Conservation (phyloP, 2,888 invertebrate genomes). For the Petrolisthes manimaculis region DNA sequence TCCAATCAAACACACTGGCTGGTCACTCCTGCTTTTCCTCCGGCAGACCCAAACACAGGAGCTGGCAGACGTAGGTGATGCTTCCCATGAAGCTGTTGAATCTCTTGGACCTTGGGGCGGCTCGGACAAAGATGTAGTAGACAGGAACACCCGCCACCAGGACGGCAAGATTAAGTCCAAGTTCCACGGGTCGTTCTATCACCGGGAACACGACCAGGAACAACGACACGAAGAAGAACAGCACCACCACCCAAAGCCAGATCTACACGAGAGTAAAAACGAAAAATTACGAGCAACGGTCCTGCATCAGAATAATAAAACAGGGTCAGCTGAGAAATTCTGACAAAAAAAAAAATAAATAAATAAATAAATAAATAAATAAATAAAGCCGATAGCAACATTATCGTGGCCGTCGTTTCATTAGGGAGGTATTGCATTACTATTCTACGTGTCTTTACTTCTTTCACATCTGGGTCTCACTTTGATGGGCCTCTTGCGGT, state of each 20-base stretch:
- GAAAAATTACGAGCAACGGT: not conserved
- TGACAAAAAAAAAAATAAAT: no score
- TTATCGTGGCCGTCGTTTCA: no score
- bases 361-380: no score
- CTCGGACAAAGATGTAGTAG: conserved; percentile 16
- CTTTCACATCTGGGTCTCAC: conserved; percentile 70
- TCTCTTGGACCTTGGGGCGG: conserved; percentile 1
- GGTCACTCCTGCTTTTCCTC: conserved; percentile 24
- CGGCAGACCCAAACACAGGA: conserved; percentile 17
- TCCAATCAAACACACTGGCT: not conserved
- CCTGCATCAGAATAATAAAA: not conserved
- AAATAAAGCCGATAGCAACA: no score
- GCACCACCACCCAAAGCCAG: conserved; percentile 13
- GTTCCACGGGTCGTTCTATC: conserved; percentile 16
- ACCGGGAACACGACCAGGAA: conserved; percentile 30
- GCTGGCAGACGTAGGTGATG: not conserved
- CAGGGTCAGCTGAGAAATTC: not conserved
- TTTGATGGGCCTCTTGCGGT: conserved; percentile 85
- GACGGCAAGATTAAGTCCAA: conserved; percentile 8
- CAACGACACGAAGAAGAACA: conserved; percentile 29
- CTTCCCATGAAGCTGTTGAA: conserved; percentile 19
- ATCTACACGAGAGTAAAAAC: not conserved
- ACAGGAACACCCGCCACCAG: conserved; percentile 17
- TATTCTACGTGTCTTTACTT: no score
- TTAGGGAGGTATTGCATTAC: no score